Evolutionary conservation across 37 sponge, comb jelly and placozoan species (phyloP), one percentile per base, ranked within the genome.

Genomic region (Tethya wilhelma): DNA sequence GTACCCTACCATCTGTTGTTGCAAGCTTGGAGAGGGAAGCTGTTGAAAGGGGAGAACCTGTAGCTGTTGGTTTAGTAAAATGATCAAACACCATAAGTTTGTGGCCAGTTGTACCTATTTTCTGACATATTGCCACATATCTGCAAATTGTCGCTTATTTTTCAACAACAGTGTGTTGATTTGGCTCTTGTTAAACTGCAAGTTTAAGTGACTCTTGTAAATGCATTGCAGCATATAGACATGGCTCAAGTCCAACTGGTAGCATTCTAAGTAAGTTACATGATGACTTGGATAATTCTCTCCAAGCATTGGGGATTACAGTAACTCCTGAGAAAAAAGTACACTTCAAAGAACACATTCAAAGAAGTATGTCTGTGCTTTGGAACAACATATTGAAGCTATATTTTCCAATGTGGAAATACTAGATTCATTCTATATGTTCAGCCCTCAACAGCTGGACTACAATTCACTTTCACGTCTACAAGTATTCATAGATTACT

Each of bases 21-120:
- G 29, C 63, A 7, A n/a, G 28, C 23, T 62, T 62, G 26, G 63
- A 62, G 63, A 62, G 63, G 22, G 63, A 62, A 62, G 63, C 28
- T n/a, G 63, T n/a, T 25, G 63, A 62, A 23, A 14, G 29, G 23
- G 63, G 63, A n/a, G 63, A 62, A n/a, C 63, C 29, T 11, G 63
- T 62, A 26, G 63, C 63, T 14, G 7, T 62, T 8, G 63, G 63
- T 8, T 62, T 62, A 23, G 63, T 23, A 26, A 62, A 26, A n/a
- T 62, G 63, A 62, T 62, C 7, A 62, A 62, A n/a, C 7, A 7
- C 19, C 22, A 62, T 23, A 7, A 62, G 26, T 62, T 62, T n/a
- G 63, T 62, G 9, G 63, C 63, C 22, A 26, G 26, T n/a, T 62
- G 28, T 26, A 62, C 8, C 63, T 26, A 26, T 26, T 62, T 14